phyloP scores from a whole-genome alignment of 2,888 invertebrate species.

The Lochmaea capreae region DNA sequence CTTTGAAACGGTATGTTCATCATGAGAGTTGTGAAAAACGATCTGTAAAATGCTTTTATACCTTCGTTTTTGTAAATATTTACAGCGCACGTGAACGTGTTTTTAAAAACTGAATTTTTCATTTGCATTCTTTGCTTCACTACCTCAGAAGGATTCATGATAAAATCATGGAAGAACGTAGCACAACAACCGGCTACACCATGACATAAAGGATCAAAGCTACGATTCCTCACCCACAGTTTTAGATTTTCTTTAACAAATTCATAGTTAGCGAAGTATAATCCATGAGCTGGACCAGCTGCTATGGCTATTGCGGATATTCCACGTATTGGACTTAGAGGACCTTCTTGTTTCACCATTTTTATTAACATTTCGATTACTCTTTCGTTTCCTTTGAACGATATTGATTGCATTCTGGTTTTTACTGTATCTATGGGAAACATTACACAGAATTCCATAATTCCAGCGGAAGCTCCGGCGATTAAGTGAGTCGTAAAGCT shows the following conservation, averaged over 20 bases:
- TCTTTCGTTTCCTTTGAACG: slow-evolving; percentile 9
- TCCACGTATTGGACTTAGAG: slow-evolving; percentile 23
- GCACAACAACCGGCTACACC: slow-evolving; percentile 23
- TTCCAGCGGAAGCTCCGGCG: slow-evolving; percentile 21
- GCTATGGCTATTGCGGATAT: slow-evolving; percentile 15
- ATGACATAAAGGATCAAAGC: slow-evolving; percentile 16
- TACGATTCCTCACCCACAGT: background rate
- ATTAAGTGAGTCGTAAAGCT: slow-evolving; percentile 11
- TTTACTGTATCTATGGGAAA: slow-evolving; percentile 30
- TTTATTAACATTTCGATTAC: slow-evolving; percentile 10
- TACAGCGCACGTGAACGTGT: slow-evolving; percentile 12
- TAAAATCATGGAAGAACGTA: slow-evolving; percentile 26
- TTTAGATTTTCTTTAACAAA: slow-evolving; percentile 15
- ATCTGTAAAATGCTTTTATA: slow-evolving; percentile 26
- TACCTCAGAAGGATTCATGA: slow-evolving; percentile 31
- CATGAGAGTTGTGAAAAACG: slow-evolving; percentile 14
- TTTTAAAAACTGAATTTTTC: slow-evolving; percentile 10
- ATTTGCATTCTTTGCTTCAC: slow-evolving; percentile 30
- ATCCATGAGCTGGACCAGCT: slow-evolving; percentile 26
- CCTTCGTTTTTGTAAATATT: slow-evolving; percentile 25
- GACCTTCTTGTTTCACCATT: slow-evolving; percentile 23
- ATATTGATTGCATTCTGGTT: slow-evolving; percentile 31
- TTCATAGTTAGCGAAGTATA: slow-evolving; percentile 28
- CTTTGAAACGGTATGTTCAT: slow-evolving; percentile 34
- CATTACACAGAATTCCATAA: slow-evolving; percentile 26